Evolutionary conservation across 2,113 vertebrate species (phyloP), one percentile per base, ranked within the genome.

Genomic region (Leptodactylus fuscus): DNA sequence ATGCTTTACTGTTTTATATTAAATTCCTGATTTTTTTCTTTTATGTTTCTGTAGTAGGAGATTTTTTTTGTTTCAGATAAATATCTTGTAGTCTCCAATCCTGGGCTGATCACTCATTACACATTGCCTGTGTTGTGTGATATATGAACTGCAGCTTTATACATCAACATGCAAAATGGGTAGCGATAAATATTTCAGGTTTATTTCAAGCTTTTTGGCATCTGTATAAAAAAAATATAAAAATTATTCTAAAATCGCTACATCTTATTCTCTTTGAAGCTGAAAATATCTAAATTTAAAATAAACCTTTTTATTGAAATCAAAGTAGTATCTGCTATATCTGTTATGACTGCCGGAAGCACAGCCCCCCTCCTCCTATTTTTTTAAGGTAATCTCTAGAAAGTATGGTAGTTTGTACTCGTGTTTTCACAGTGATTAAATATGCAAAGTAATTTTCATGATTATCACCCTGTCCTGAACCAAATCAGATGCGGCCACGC

Each of bases 391-490:
- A 94, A 94, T 95, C 95, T 95, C 94, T 91, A 93, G 92, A 93
- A 94, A 93, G 92, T n/a, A n/a, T n/a, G n/a, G n/a, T 93, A 91
- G 92, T 94, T 93, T 91, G 89, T 93, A 91, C 92, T 92, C 91
- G 87, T 94, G 92, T 94, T 94, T 95, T 94, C 91, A 91, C 90
- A 93, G 91, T 91, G 93, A 96, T 96, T 96, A 95, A 95, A 96
- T 95, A 94, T 94, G 93, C 93, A 95, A 95, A 96, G 93, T 93
- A 92, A 94, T 95, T 95, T 95, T 91, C 91, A 89, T 93, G 93
- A 96, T 96, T 94, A 95, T 95, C 94, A 91, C 91, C 86, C 92
- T 48, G 86, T 92, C 91, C 91, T 93, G 94, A 94, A 96, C 94
- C 92, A 92, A 94, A 94, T 95, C 94, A 93, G 93, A 94, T 94